Percentiles rank a stretch among this genome's conserved stretches.
Evolutionary conservation across 2,113 vertebrate species (phyloP).

Genomic region (Synchiropus splendidus): DNA sequence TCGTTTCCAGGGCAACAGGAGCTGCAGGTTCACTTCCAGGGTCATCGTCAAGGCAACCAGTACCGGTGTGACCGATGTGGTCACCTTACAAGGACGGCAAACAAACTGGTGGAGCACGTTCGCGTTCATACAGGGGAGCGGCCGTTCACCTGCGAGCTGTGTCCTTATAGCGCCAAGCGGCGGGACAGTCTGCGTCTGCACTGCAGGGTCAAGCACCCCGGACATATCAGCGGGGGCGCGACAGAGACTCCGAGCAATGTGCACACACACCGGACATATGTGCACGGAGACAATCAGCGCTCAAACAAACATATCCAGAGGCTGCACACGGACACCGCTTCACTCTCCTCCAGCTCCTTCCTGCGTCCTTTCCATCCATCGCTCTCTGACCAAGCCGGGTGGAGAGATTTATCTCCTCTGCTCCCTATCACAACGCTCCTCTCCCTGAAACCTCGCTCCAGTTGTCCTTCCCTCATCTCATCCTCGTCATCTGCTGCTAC

Average conservation of each 20-base stretch:
- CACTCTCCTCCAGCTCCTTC: slow-evolving; percentile 43
- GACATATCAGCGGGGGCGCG: slow-evolving; percentile 76
- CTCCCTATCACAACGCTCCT: slow-evolving; percentile 84
- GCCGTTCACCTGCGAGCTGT: slow-evolving; percentile 97
- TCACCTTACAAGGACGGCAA: slow-evolving; percentile 98
- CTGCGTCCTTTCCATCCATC: slow-evolving; percentile 59
- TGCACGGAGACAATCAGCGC: slow-evolving; percentile 55
- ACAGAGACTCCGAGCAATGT: slow-evolving; percentile 17
- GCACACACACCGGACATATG: slow-evolving; percentile 50
- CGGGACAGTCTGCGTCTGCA: slow-evolving; percentile 99
- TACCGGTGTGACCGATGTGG: slow-evolving; percentile 97
- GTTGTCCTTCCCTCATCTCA: slow-evolving; percentile 56
- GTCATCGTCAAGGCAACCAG: slow-evolving; percentile 97
- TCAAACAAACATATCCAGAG: slow-evolving; percentile 54
- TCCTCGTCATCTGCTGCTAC: slow-evolving; percentile 68
- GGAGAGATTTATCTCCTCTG: slow-evolving; percentile 89
- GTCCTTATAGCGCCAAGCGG: slow-evolving; percentile 98
- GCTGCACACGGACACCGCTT: slow-evolving; percentile 36
- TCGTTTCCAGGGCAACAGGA: slow-evolving; percentile 94
- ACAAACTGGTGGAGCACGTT: slow-evolving; percentile 97
- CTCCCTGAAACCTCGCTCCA: slow-evolving; percentile 61
- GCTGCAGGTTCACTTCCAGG: slow-evolving; percentile 93
- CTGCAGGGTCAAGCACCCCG: slow-evolving; percentile 91
- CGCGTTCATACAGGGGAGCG: slow-evolving; percentile 97
- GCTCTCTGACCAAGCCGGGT: slow-evolving; percentile 76